These are phyloP conservation scores for Rhyacophila brunnea DNA, from an alignment of 1,140 invertebrate genomes.

Conservation along the genomic window DNA sequence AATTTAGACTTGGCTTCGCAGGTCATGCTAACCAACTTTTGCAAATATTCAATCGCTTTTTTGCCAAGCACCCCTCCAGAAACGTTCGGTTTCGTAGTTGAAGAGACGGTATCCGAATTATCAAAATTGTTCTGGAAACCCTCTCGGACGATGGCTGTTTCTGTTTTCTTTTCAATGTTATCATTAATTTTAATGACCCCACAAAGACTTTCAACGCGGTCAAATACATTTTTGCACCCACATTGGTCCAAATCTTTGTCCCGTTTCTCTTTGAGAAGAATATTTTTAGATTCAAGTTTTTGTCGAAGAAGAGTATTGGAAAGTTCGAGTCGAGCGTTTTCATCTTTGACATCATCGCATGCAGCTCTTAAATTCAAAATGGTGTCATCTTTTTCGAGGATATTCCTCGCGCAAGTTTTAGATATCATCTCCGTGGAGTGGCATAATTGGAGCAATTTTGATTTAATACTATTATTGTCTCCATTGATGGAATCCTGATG, in stretches of 20 bases:
- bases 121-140: slow-evolving; percentile 4
- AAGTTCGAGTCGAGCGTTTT: neutral
- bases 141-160: slow-evolving; percentile 5
- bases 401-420: slow-evolving; percentile 13
- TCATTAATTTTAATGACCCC: slow-evolving; percentile 2
- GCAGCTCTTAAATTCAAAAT: slow-evolving; percentile 3
- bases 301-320: neutral
- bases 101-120: slow-evolving; percentile 10
- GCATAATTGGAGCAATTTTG: neutral
- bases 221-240: too few relatives aligned
- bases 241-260: too few relatives aligned
- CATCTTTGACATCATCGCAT: neutral
- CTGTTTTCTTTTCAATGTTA: neutral
- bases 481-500: neutral
- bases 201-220: too few relatives aligned
- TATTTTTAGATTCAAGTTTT: too few relatives aligned
- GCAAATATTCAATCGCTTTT: too few relatives aligned
- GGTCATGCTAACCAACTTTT: too few relatives aligned
- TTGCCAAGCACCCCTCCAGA: too few relatives aligned
- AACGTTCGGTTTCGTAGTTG: neutral
- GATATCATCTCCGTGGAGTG: slow-evolving; percentile 16
- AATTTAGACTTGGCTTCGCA: too few relatives aligned
- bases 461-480: slow-evolving; percentile 4
- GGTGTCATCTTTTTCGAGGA: slow-evolving; percentile 13
- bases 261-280: too few relatives aligned